Conservation (phyloP, 2,113 vertebrate genomes). For the Erythrocercus mccallii region DNA sequence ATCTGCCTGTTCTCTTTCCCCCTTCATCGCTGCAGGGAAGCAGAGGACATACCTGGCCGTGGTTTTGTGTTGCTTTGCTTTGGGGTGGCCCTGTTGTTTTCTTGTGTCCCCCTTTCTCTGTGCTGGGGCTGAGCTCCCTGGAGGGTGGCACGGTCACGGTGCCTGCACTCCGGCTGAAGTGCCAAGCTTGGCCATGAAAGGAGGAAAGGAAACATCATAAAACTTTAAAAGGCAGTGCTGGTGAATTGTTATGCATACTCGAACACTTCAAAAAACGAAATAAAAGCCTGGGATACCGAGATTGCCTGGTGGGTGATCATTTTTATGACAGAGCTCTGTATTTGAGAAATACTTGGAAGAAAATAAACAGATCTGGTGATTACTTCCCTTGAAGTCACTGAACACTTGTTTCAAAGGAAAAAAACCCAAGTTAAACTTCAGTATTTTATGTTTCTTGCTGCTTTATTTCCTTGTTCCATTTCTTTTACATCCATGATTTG, state of each 20-base stretch:
- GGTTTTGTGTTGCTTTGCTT: background rate
- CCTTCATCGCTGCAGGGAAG: background rate
- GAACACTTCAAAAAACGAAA: background rate
- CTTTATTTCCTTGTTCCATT: background rate
- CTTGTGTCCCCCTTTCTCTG: background rate
- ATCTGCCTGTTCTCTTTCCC: background rate
- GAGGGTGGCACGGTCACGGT: accelerated
- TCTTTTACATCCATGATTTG: background rate
- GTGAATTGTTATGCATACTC: background rate
- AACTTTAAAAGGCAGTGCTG: background rate
- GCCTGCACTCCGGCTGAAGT: background rate
- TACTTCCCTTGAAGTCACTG: background rate
- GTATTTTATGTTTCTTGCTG: background rate
- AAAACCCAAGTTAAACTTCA: background rate
- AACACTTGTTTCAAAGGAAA: background rate
- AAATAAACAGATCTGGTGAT: background rate
- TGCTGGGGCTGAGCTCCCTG: background rate
- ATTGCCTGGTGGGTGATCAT: background rate
- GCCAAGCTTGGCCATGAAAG: background rate
- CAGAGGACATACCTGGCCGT: background rate
- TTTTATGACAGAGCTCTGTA: background rate
- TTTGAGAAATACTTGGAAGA: background rate
- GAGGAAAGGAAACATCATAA: background rate
- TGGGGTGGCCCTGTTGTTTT: background rate
- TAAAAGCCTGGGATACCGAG: background rate